Evolutionary conservation across 2,888 invertebrate genomes (phyloP), one percentile per base, ranked within the genome.

Genomic region (Dryocosmus kuriphilus): DNA sequence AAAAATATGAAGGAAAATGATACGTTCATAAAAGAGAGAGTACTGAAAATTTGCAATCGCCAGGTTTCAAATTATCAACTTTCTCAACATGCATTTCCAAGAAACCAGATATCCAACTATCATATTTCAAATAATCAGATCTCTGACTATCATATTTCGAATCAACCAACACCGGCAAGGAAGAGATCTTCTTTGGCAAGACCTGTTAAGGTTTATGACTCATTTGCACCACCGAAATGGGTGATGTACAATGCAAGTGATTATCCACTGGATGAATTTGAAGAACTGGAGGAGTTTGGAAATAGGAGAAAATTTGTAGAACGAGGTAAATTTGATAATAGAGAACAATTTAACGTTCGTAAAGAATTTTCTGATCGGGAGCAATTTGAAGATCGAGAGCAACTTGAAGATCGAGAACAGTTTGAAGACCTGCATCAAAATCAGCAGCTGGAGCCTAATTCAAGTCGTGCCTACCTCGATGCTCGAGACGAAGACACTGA

Each of bases 201-300:
- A 57, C 91, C 91, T 0, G 90, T 91, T 4, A 85, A 89, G 4
- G 88, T 91, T 11, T 87, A 90, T 82, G 90, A 91, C 57, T 89
- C 89, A 4, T 90, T 87, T 67, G 63, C 83, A 0, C 88, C 88
- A 30, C 83, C 86, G 0, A 87, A 84, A 61, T 81, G 84, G 30
- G 22, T 55, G 71, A 71, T 55, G 51, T 14, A 32, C n/a, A 55
- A 51, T 51, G 51, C 14, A 16, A 46, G 11, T 51, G 46, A 22
- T 35, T 63, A 19, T 51, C 0, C 76, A 22, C 22, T 55, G 16
- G 35, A 61, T 22, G 60, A 74, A 22, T 11, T 55, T 55, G 3
- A 22, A 55, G 55, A 22, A 74, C 2, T 32, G 14, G 57, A 74
- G 14, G 16, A 61, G 22, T 55, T 55, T 55, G 22, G 9, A 9